A percentile compares a stretch with the other conserved stretches of the same genome.
These are phyloP conservation scores for Sinonovacula constricta DNA, from an alignment of 1,140 invertebrate species.

Conservation along the genomic window DNA sequence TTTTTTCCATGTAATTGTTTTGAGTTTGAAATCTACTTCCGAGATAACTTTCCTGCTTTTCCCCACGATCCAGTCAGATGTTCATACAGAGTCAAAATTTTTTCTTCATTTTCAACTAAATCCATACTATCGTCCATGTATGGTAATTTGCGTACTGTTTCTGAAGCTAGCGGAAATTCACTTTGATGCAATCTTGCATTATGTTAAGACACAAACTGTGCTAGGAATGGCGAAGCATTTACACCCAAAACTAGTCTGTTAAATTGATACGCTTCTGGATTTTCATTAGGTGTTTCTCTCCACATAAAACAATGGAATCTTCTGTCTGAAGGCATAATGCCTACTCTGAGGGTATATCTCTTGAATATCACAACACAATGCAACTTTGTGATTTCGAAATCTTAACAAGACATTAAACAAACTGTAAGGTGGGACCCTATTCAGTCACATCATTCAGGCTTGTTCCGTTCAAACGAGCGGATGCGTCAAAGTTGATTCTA, in stretches of 20 bases:
- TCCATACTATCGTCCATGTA: conserved; percentile 20
- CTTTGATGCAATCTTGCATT: conserved; percentile 4
- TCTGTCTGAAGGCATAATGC: conserved; percentile 11
- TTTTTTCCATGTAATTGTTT: background rate
- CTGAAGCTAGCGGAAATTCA: conserved; percentile 3
- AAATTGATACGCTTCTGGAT: conserved; percentile 36
- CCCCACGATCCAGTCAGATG: background rate
- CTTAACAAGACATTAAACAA: conserved; percentile 55
- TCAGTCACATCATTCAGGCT: conserved; percentile 48
- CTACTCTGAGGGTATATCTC: conserved; percentile 55
- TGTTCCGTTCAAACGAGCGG: conserved; percentile 11
- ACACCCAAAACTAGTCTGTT: conserved; percentile 39
- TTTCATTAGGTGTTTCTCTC: background rate
- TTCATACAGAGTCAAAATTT: background rate
- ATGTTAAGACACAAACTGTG: conserved; percentile 20
- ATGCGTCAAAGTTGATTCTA: conserved; percentile 38
- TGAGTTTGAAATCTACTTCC: conserved; percentile 34
- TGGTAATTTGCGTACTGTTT: background rate
- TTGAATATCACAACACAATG: conserved; percentile 40
- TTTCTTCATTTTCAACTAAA: too few species aligned
- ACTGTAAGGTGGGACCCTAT: conserved; percentile 73
- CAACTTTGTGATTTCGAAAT: conserved; percentile 54
- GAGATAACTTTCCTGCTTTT: conserved; percentile 9
- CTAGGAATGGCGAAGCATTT: conserved; percentile 34
- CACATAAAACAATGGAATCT: conserved; percentile 40